These are phyloP conservation scores for Bombylius major DNA, from an alignment of 2,888 invertebrate species.

Conservation along the genomic window DNA sequence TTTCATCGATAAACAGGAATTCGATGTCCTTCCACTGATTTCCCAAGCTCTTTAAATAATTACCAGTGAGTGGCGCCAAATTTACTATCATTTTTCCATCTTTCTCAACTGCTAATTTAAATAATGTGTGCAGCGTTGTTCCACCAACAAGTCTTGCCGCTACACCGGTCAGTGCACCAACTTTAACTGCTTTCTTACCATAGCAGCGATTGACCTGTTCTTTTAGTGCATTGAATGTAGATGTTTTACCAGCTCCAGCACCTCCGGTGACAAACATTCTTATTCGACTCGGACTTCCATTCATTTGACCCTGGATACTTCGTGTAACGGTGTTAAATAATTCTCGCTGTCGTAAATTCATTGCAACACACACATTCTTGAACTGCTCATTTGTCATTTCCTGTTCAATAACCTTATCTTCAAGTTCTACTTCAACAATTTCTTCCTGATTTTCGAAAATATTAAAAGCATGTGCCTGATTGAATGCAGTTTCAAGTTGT, in stretches of 20 bases:
- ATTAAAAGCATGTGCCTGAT: too few species aligned
- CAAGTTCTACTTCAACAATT: too few species aligned
- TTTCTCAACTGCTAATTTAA: slow-evolving; percentile 12
- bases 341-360: too few species aligned
- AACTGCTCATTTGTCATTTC: too few species aligned
- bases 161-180: slow-evolving; percentile 22
- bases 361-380: too few species aligned
- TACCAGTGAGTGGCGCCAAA: slow-evolving; percentile 9
- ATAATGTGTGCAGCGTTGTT: slow-evolving; percentile 3
- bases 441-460: too few species aligned
- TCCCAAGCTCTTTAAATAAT: slow-evolving; percentile 9
- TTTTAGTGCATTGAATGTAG: slow-evolving; percentile 15
- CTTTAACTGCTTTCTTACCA: slow-evolving; percentile 15
- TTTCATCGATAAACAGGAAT: slow-evolving; percentile 12
- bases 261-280: slow-evolving; percentile 12
- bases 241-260: slow-evolving; percentile 15
- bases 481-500: too few species aligned
- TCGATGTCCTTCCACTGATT: slow-evolving; percentile 10
- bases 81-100: slow-evolving; percentile 10
- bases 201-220: slow-evolving; percentile 18
- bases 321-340: slow-evolving; percentile 7
- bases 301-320: slow-evolving; percentile 13
- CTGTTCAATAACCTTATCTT: too few species aligned
- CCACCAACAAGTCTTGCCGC: slow-evolving; percentile 19
- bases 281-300: not conserved